Conservation (phyloP, 2,797 vertebrate species). For the Channa striata region DNA sequence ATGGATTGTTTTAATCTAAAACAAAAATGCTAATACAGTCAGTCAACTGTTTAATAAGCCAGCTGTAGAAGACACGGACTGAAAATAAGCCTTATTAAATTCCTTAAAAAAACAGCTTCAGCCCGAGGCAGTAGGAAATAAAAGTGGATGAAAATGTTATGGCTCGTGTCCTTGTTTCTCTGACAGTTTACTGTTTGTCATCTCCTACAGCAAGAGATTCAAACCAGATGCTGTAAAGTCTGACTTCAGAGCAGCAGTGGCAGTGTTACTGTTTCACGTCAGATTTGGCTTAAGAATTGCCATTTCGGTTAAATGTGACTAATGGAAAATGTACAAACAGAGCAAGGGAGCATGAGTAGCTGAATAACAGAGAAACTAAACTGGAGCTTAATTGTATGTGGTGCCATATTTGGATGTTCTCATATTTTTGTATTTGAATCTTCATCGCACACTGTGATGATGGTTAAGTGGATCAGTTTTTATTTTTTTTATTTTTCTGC, state of each 20-base stretch:
- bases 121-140: slow-evolving; percentile 44
- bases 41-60: slow-evolving; percentile 73
- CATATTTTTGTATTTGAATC: neutral
- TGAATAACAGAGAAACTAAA: neutral
- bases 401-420: neutral
- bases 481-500: neutral
- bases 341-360: neutral
- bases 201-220: slow-evolving; percentile 35
- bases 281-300: slow-evolving; percentile 16
- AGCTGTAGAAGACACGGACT: slow-evolving; percentile 69
- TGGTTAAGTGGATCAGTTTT: slow-evolving; percentile 14
- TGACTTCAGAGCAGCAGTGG: slow-evolving; percentile 22
- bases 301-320: neutral
- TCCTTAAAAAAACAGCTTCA: slow-evolving; percentile 37
- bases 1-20: slow-evolving; percentile 70
- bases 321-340: neutral
- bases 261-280: slow-evolving; percentile 31
- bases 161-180: slow-evolving; percentile 47
- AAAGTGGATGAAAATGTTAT: slow-evolving; percentile 56
- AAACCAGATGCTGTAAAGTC: slow-evolving; percentile 37
- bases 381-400: neutral
- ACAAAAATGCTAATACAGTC: slow-evolving; percentile 69
- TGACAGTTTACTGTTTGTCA: slow-evolving; percentile 47
- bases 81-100: slow-evolving; percentile 70
- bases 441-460: slow-evolving; percentile 13